A percentile compares a stretch with the other conserved stretches of the same genome.
These are phyloP conservation scores for Julus scandinavius DNA, from an alignment of 2,888 invertebrate genomes.

Conservation along the genomic window DNA sequence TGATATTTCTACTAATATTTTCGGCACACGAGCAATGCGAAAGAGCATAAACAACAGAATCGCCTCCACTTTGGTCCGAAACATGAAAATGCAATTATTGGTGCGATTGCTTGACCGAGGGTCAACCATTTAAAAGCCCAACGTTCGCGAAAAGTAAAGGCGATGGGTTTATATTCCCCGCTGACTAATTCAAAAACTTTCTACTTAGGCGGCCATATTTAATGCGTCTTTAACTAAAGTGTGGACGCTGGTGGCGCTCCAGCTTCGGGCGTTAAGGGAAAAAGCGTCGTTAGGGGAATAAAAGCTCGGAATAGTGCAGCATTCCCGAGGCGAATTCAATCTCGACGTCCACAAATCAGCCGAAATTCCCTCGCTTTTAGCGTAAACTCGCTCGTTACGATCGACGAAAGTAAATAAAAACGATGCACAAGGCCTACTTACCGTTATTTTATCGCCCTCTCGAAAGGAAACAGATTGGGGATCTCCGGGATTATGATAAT, in stretches of 20 bases:
- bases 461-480: conserved; percentile 65
- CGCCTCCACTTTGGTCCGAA: neutral
- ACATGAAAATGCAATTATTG: conserved; percentile 27
- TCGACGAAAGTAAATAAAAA: conserved; percentile 43
- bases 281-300: neutral
- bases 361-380: conserved; percentile 20
- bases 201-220: conserved; percentile 35
- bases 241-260: neutral
- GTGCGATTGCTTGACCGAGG: neutral
- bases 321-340: conserved; percentile 12
- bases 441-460: conserved; percentile 67
- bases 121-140: neutral
- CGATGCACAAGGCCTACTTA: conserved; percentile 60
- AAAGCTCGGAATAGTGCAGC: neutral
- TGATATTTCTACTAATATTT: neutral
- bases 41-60: neutral
- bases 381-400: conserved; percentile 40
- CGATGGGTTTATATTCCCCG: neutral
- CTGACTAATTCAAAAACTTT: conserved; percentile 39
- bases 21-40: neutral
- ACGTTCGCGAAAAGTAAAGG: neutral
- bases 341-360: neutral
- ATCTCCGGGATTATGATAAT: conserved; percentile 65
- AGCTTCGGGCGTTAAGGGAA: neutral
- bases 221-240: conserved; percentile 14